Base-by-base conservation (phyloP, 2,113 vertebrate species). In the Alethe castanea region DNA sequence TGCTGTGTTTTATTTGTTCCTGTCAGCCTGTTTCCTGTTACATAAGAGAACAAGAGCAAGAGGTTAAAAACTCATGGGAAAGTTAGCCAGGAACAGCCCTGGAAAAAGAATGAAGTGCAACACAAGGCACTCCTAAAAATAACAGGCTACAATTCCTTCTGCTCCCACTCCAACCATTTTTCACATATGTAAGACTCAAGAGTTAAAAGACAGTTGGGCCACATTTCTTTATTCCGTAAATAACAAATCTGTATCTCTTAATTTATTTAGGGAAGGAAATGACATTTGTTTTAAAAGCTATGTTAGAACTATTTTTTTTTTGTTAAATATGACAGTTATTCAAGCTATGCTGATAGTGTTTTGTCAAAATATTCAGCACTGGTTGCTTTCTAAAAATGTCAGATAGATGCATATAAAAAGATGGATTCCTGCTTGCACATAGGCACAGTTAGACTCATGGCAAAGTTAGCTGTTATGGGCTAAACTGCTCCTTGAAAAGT, bases 41-140 rank as follows among this genome's bases (percentile, higher is more conserved):
- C 97, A 98, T 98, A 98, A 98, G 96, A 96, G 97, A 98, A 97
- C 89, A 98, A 94, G 97, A 98, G 97, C 98, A 99, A 98, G 98
- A 99, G 98, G 98, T 99, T 99, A 98, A 97, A 98, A 98, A 98
- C 98, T 98, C 98, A 98, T 98, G 97, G 98, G 98, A 98, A 98
- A 98, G 98, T 98, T 97, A 97, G 97, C 96, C 97, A 97, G 98
- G 96, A 98, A 96, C 96, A 95, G 96, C 92, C 92, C 87, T 93
- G 96, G 97, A 97, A 96, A 95, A 97, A 97, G 97, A 96, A 97
- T 81, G 96, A 97, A 97, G 93, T 53, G 73, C 96, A 97, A 96
- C 89, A 95, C 92, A 96, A 78, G 97, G 94, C 96, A 93, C 52
- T 95, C 96, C 97, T 98, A 98, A 98, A 98, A 98, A 98, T 98